Percentiles rank a stretch among this genome's conserved stretches.
These are phyloP conservation scores for Prosopocoilus inquinatus DNA, from an alignment of 2,888 invertebrate species.

Conservation along the genomic window DNA sequence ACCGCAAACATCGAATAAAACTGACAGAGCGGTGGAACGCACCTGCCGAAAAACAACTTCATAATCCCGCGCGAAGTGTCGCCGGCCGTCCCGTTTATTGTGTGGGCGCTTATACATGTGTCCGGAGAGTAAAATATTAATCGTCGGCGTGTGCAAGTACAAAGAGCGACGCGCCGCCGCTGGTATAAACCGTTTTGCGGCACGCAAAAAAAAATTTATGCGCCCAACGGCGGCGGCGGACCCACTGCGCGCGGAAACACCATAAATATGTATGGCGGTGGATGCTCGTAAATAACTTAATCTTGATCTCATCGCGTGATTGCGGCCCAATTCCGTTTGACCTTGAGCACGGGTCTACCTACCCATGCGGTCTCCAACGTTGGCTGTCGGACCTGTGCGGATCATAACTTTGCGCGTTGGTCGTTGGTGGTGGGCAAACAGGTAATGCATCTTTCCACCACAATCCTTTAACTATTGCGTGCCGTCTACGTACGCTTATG, in stretches of 20 bases:
- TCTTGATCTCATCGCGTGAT: conserved; percentile 4
- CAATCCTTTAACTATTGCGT: not conserved
- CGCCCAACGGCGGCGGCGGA: not conserved
- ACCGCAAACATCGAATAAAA: not conserved
- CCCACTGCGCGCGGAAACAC: conserved; percentile 1
- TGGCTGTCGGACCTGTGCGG: not conserved
- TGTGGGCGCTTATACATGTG: not conserved
- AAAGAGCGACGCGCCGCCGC: not conserved
- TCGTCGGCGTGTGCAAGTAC: not conserved
- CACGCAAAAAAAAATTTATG: not conserved
- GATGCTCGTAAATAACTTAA: conserved; percentile 1
- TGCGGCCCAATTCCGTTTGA: conserved; percentile 1
- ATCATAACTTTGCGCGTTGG: too few relatives aligned
- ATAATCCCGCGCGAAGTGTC: not conserved
- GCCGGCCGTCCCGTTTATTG: not conserved
- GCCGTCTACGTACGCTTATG: too few relatives aligned
- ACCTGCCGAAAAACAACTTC: conserved; percentile 3
- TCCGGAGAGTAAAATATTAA: not conserved
- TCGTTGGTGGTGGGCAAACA: too few relatives aligned
- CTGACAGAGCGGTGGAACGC: not conserved
- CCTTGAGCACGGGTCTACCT: conserved; percentile 1
- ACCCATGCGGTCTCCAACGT: not conserved
- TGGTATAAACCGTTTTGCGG: not conserved
- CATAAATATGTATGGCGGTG: conserved; percentile 4
- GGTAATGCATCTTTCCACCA: not conserved